Evolutionary conservation across 2,113 vertebrate genomes (phyloP), one percentile per base, ranked within the genome.

Genomic region (Rhegmatorhina hoffmannsi): DNA sequence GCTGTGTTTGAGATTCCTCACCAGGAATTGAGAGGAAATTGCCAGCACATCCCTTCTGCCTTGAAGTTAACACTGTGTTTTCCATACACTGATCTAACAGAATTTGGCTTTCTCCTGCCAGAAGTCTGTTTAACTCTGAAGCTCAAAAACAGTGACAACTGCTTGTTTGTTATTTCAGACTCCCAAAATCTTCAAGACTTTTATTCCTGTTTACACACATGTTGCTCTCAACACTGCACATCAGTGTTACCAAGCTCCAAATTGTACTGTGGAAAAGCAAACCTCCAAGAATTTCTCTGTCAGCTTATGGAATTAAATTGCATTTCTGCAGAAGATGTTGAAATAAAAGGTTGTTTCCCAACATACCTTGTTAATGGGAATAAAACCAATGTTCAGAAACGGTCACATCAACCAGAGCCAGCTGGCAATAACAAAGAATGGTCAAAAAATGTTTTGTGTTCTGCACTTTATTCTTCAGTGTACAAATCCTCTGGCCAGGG

Each of bases 281-380:
- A 83, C 72, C 95, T 98, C 78, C 98, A 98, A 53, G 98, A 98
- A 70, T 98, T 99, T 87, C 97, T 99, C 20, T 96, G 96, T 70
- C 98, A 98, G 47, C 98, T 99, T 44, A 95, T 99, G 69, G 98
- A 98, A 91, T 97, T 98, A 92, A 99, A 99, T 97, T 98, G 99
- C 93, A 95, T 98, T 93, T 98, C 98, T n/a, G 98, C 99, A 15
- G 98, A 97, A 67, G 97, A 97, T 83, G 96, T 96, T 73, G 97
- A 97, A 62, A 97, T 98, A 40, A 98, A 98, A 95, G 98, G 98
- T 79, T 99, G 98, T 92, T 99, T 98, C 86, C 97, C 98, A 2
- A 97, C 98, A 24, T 98, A 98, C 62, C 97, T 99, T 81, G 95
- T 99, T 66, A 96, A 96, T 63, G 95, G 96, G 11, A 94, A 94